Conservation (phyloP, 2,888 invertebrate genomes). For the Pilophorus perplexus region DNA sequence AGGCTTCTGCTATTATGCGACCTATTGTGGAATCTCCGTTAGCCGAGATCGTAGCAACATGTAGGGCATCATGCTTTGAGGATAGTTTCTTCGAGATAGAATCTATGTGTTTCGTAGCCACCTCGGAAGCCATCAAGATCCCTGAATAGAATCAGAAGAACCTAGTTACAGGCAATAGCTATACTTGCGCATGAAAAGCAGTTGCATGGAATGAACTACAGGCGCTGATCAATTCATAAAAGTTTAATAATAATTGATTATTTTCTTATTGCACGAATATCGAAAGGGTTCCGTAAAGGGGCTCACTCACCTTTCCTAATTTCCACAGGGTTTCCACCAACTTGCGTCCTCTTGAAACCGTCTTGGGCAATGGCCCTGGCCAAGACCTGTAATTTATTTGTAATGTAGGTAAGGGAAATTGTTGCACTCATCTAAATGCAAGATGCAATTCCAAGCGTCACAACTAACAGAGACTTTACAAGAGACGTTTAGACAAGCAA, state of each 20-base stretch:
- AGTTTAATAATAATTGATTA: too few relatives aligned
- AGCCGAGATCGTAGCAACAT: constrained; percentile 51
- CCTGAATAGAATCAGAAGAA: too few relatives aligned
- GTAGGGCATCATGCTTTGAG: constrained; percentile 46
- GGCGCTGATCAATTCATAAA: too few relatives aligned
- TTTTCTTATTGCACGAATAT: too few relatives aligned
- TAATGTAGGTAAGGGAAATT: background rate
- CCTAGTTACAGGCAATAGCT: too few relatives aligned
- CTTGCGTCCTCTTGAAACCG: constrained; percentile 38
- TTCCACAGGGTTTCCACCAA: constrained; percentile 42
- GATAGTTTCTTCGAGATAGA: constrained; percentile 43
- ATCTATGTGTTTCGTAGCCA: constrained; percentile 27
- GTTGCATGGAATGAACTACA: too few relatives aligned
- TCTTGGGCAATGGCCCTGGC: constrained; percentile 44
- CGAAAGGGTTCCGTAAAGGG: too few relatives aligned
- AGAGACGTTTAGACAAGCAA: too few relatives aligned
- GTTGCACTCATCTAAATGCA: background rate
- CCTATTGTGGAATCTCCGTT: constrained; percentile 50
- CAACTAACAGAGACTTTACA: too few relatives aligned
- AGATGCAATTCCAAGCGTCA: too few relatives aligned
- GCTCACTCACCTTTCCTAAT: constrained; percentile 45
- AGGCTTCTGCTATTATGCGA: constrained; percentile 49
- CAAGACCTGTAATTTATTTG: constrained; percentile 31
- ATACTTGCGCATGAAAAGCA: too few relatives aligned
- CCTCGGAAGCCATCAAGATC: constrained; percentile 42